Evolutionary conservation across 1,140 invertebrate species (phyloP), one percentile per base, ranked within the genome.

Genomic region (Thereuonema tuberculata): DNA sequence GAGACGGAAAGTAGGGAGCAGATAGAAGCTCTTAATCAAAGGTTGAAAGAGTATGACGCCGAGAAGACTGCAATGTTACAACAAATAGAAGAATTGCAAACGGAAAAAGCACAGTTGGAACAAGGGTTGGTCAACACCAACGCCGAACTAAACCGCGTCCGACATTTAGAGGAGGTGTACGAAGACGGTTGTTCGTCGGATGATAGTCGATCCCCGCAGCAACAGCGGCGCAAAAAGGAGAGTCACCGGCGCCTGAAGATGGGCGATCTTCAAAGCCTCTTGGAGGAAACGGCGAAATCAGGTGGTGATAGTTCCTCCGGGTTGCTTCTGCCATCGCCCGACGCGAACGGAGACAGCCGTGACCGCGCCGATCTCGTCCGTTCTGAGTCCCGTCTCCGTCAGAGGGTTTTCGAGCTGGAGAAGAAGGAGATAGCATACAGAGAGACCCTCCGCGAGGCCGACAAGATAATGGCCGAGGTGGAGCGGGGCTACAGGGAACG

Each of bases 391-490:
- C 26, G 28, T n/a, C 58, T 68, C 2, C 77, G 75, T 62, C 73
- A 70, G 52, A 72, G 77, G 56, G 78, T 86, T 25, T 74, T 74
- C 29, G 82, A 85, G 50, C 64, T 85, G 3, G 82, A 86, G 66
- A 74, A 79, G 31, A 74, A 80, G 55, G 83, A 86, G 66, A 75
- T 77, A 2, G 79, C 82, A 0, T 86, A 86, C 63, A 75, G 84
- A 66, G 82, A 83, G 65, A 86, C 85, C 56, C 72, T 89, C 63
- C 80, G 83, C 63, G 78, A 84, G 59, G 84, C 84, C 1, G 85
- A 86, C 56, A 78, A 83, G 49, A 81, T 87, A 69, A 84, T 85
- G 78, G 79, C 81, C 0, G 80, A 83, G 47, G 77, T 85, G 71
- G 83, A 85, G 64, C 75, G 75, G 1, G 77, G 80, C 0, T 84